Conservation (phyloP, 37 sponge, comb jelly and placozoan species). For the Dysidea cf. avara region DNA sequence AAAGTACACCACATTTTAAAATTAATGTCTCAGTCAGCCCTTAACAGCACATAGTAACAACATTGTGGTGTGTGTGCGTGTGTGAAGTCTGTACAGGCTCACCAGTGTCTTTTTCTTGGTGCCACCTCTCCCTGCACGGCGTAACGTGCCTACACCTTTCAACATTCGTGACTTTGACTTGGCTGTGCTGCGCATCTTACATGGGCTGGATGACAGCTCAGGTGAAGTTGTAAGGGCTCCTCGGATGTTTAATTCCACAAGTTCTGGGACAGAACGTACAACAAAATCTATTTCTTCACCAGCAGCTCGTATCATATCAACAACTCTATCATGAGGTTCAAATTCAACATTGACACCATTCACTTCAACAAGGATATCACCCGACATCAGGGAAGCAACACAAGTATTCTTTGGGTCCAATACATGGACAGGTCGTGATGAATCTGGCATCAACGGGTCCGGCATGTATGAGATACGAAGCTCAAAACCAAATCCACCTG, state of each 20-base stretch:
- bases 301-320: constrained; percentile 81
- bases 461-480: constrained; percentile 73
- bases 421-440: constrained; percentile 62
- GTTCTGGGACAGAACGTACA: constrained; percentile 82
- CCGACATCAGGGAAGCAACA: constrained; percentile 76
- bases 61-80: no score
- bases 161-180: constrained; percentile 1
- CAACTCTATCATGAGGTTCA: constrained; percentile 72
- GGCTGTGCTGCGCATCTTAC: not conserved
- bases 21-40: no score
- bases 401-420: constrained; percentile 64
- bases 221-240: constrained; percentile 60
- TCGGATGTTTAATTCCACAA: constrained; percentile 71
- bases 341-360: constrained; percentile 86
- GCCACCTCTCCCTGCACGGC: constrained; percentile 4
- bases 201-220: not conserved
- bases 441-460: constrained; percentile 60
- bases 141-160: constrained; percentile 19
- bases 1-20: no score
- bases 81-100: no score
- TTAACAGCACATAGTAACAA: no score
- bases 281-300: constrained; percentile 56
- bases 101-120: constrained; percentile 5
- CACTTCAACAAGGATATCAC: constrained; percentile 88
- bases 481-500: constrained; percentile 82